Evolutionary conservation across 2,797 vertebrate species (phyloP), one percentile per base, ranked within the genome.

Genomic region (Darevskia nairensis): DNA sequence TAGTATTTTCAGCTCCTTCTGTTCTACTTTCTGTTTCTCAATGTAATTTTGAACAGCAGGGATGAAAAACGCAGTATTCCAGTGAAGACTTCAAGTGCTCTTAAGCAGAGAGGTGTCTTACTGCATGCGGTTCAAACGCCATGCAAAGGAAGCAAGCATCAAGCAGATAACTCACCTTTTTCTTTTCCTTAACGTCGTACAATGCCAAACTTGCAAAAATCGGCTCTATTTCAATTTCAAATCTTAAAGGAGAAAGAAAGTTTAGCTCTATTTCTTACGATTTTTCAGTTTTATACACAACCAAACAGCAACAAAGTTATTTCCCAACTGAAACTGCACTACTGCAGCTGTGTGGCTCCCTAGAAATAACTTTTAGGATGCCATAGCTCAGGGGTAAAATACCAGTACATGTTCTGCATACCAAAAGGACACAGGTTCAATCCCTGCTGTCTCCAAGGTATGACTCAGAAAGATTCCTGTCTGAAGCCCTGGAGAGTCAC

Each of bases 141-240:
- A 46, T 82, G 7, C 1, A 41, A 23, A n/a, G 95, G 95, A 96
- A 82, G 55, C 27, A 4, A 78, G 15, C 3, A 39, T 90, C 75
- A 81, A 41, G 81, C 86, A 88, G 32, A 55, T 39, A 95, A 94
- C 97, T 96, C 97, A 99, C 99, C 98, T 99, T 99, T 97, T 99
- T 99, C 97, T 99, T 99, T 96, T 99, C 99, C 96, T 99, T 99
- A 94, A 98, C 98, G 94, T 99, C 99, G 85, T 99, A 99, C 96
- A 99, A 98, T 96, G 99, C 98, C 97, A 99, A 97, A 97, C 98
- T 99, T 93, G 99, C 99, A 97, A 99, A 99, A 97, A 99, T 99
- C 90, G 99, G 99, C 94, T 99, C 99, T 91, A 99, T 99, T 98
- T 99, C 99, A 92, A 99, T 99, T 96, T 99, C 99, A 94, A 99